Percentiles rank a stretch among this genome's conserved stretches.
Conservation (phyloP, 2,113 vertebrate species). For the Synodontis membranacea region DNA sequence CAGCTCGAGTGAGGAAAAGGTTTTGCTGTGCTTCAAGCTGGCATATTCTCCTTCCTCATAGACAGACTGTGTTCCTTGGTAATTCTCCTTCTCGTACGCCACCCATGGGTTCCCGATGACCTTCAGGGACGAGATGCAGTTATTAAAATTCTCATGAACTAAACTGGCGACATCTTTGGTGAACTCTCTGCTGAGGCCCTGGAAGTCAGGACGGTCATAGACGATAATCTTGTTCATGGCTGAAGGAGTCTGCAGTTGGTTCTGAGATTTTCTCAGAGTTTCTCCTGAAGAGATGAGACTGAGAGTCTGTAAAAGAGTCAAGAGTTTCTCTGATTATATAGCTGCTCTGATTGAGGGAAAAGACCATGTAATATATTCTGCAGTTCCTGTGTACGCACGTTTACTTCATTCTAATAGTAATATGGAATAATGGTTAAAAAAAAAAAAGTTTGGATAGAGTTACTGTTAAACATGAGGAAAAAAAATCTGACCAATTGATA, state of each 20-base stretch:
- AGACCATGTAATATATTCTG: too few relatives aligned
- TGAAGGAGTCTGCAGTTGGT: neutral
- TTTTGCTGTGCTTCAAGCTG: neutral
- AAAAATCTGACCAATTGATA: too few relatives aligned
- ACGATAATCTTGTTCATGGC: conserved; percentile 31
- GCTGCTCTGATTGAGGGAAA: too few relatives aligned
- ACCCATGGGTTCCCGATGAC: conserved; percentile 33
- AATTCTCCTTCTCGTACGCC: neutral
- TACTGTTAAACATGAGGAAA: too few relatives aligned
- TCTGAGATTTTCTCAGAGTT: too few relatives aligned
- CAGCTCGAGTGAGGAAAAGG: conserved; percentile 28
- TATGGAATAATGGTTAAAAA: too few relatives aligned
- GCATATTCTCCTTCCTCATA: conserved; percentile 37
- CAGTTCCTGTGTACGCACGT: too few relatives aligned
- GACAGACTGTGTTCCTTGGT: too few relatives aligned
- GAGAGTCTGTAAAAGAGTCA: neutral
- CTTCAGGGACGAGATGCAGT: conserved; percentile 21
- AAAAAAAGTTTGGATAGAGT: too few relatives aligned
- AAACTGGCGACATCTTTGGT: conserved; percentile 3
- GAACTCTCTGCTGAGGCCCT: conserved; percentile 29
- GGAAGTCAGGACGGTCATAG: neutral
- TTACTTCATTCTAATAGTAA: too few relatives aligned
- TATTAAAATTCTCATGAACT: neutral
- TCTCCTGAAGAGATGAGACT: too few relatives aligned
- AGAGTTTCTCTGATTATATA: too few relatives aligned